Base-by-base conservation (phyloP, 2,888 invertebrate species). In the Molanna angustata region DNA sequence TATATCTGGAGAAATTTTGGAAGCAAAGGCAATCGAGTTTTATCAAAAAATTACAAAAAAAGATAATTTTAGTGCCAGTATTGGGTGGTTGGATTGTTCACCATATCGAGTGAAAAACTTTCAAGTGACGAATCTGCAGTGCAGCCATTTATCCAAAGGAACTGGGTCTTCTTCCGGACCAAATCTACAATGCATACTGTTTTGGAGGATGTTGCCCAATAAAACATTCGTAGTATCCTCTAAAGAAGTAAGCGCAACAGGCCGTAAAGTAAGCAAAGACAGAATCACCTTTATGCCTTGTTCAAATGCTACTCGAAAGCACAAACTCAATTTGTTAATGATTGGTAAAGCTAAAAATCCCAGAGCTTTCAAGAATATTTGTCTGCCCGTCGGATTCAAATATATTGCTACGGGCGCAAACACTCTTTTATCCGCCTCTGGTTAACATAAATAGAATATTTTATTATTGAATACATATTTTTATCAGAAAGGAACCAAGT, bases 241-340 rank as follows among this genome's bases (percentile, higher is more conserved):
- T 45, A 46, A 49, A 53, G 62, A 64, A 60, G 52, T 52, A 18
- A 56, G 52, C 33, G 62, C 63, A 54, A 59, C 61, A 51, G 52
- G 62, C 54, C 54, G 53, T 52, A 64, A 64, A 62, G 58, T 63
- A 16, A 40, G 27, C 11, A 56, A 58, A 41, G 58, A 59, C 32
- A 52, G 58, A 57, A 61, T 64, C 40, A 65, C 62, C 53, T 61
- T 64, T 33, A 64, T 63, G 63, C 62, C 62, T 21, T 65, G 63
- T 61, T 53, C 62, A 56, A 66, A 66, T 61, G 61, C 60, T 52
- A 62, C 61, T 58, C 62, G 61, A 49, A 64, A 53, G 31, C 62
- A 62, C 53, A 62, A 61, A 54, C 49, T 60, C 31, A 39, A 51
- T 33, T 60, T 64, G 43, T 54, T 63, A 49, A 62, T 65, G 39